Conservation (phyloP, 1,140 invertebrate genomes). For the Bursaphelenchus mucronatus region DNA sequence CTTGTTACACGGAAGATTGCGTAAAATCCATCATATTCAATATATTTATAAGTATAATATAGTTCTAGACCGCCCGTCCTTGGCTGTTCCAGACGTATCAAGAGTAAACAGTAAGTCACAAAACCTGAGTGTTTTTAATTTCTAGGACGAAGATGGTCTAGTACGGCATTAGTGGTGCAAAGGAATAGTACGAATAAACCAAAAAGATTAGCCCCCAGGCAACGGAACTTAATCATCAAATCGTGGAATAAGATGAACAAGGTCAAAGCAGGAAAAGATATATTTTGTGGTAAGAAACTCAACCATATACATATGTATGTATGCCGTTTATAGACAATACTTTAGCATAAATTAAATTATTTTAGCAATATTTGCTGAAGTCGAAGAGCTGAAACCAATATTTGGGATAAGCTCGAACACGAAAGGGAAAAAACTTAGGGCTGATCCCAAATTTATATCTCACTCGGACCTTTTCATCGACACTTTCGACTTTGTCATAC, state of each 20-base stretch:
- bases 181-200: conserved; percentile 40
- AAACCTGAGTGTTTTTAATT: neutral
- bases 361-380: conserved; percentile 44
- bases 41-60: too few relatives aligned
- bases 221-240: conserved; percentile 45
- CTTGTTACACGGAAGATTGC: neutral
- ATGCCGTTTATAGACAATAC: conserved; percentile 12
- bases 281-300: conserved; percentile 35
- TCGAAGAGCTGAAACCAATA: conserved; percentile 41
- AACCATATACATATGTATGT: neutral
- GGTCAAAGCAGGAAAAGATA: conserved; percentile 38
- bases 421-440: conserved; percentile 31
- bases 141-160: conserved; percentile 42
- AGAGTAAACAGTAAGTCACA: neutral
- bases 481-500: conserved; percentile 47
- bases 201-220: conserved; percentile 39
- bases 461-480: conserved; percentile 44
- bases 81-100: neutral
- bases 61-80: neutral
- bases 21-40: conserved; percentile 4
- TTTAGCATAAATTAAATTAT: conserved; percentile 13
- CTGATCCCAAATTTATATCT: conserved; percentile 38
- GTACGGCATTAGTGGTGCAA: conserved; percentile 29
- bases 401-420: conserved; percentile 33
- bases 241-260: conserved; percentile 44